These are phyloP conservation scores for Augochlora pura DNA, from an alignment of 1,140 invertebrate species.

Conservation along the genomic window DNA sequence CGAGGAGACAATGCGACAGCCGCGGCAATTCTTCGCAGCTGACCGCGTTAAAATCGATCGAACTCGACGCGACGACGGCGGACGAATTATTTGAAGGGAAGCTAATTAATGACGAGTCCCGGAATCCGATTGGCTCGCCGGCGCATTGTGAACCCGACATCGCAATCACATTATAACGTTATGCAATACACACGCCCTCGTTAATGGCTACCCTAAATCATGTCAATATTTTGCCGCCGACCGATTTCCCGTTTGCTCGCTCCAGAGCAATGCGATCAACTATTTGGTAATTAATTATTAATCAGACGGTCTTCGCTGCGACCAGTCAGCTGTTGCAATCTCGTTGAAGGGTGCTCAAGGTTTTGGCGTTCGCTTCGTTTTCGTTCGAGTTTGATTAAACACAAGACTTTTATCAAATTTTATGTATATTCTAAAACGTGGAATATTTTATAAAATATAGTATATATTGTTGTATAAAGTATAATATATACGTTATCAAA, in stretches of 20 bases:
- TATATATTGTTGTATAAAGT: too few species aligned
- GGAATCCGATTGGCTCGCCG: neutral
- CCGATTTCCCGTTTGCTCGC: neutral
- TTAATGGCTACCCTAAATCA: slow-evolving; percentile 4
- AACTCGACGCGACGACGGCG: neutral
- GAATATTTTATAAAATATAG: too few species aligned
- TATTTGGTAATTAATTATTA: neutral
- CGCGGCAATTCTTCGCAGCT: neutral
- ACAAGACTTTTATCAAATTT: too few species aligned
- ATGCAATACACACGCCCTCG: neutral
- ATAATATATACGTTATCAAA: too few species aligned
- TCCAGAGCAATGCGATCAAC: neutral
- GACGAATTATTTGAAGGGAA: slow-evolving; percentile 28
- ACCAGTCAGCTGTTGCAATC: too few species aligned
- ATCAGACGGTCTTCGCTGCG: neutral
- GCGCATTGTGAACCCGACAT: neutral
- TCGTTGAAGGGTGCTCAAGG: too few species aligned
- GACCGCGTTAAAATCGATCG: neutral
- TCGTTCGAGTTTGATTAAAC: too few species aligned
- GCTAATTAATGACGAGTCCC: slow-evolving; percentile 23
- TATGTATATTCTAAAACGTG: too few species aligned
- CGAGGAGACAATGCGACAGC: too few species aligned
- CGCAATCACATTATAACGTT: slow-evolving; percentile 28
- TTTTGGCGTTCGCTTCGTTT: too few species aligned
- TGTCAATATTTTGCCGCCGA: slow-evolving; percentile 10